Base-by-base conservation (phyloP, 2,797 vertebrate species). In the Macropus fuliginosus region DNA sequence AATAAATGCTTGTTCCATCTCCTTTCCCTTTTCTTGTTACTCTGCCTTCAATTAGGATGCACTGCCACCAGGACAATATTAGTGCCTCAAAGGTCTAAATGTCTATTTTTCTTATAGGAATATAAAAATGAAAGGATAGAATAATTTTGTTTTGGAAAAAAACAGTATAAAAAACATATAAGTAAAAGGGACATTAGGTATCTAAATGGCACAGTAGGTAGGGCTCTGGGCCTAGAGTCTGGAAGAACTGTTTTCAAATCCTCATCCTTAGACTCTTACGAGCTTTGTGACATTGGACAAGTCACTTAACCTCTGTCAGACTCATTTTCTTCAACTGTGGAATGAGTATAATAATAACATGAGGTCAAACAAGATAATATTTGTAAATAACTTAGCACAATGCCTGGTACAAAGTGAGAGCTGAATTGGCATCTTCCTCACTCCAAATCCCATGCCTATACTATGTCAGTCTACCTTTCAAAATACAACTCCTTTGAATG, bases 51-150 rank as follows among this genome's bases (percentile, higher is more conserved):
- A 6, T 56, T 56, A 56, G 74, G 54, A 54, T 14, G 3, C 0
- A 4, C 40, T 55, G 66, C 40, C 55, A 29, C 92, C 91, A 5
- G 59, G 12, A n/a, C 13, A 66, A 34, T 34, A 21, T 5, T 56
- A 93, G 56, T 0, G 0, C 24, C 27, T 5, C 59, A 4, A 2
- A 9, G 57, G 6, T 16, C 34, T 18, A 8, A 91, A 1, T 18
- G 21, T 14, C 13, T 27, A 0, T 0, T 0, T 11, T 2, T 11
- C 29, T 31, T 1, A 1, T 4, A 0, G 24, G 14, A 16, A 4
- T 12, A 9, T 0, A 10, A 0, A 0, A 13, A 40, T 11, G 2
- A 27, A 18, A 6, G 31, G 31, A 4, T 13, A 62, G 12, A 62
- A 62, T 13, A 62, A 62, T 54, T 9, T 93, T 5, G 24, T 0